Base-by-base conservation (phyloP, 2,888 invertebrate genomes). In the Odontothrips loti region DNA sequence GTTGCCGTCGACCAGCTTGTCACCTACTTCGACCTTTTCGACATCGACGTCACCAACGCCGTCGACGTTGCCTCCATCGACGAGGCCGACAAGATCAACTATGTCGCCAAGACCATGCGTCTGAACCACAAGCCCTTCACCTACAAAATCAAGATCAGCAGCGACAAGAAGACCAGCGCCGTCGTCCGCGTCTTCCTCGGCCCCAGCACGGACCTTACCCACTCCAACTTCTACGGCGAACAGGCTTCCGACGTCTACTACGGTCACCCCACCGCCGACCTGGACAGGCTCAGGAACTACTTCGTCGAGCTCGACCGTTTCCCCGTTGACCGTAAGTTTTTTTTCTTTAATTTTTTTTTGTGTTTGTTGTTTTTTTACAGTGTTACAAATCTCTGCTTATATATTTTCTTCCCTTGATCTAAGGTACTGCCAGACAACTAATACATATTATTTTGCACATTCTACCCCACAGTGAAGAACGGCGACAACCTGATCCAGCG, bases 401-500 rank as follows among this genome's bases (percentile, higher is more conserved):
- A n/a, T n/a, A n/a, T n/a, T n/a, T n/a, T n/a, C n/a, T n/a, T n/a
- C n/a, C n/a, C n/a, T n/a, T n/a, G n/a, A n/a, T n/a, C n/a, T n/a
- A n/a, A n/a, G n/a, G n/a, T n/a, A n/a, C n/a, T n/a, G n/a, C n/a
- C n/a, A n/a, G n/a, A n/a, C n/a, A n/a, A n/a, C n/a, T n/a, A n/a
- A n/a, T n/a, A 43, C 34, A 4, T 43, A 43, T 43, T 27, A 1
- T 82, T 80, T 82, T 82, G 8, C 68, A 0, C 12, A 0, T 23
- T 75, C 68, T 27, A 6, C 27, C 23, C 12, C 12, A 27, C 82
- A 85, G 86, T 95, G 82, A 88, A 87, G 47, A 88, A 89, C 82
- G 95, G 95, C 27, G 87, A 89, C 85, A 95, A 94, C 86, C 88
- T 89, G 20, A 90, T 95, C 84, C 89, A 91, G 47, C 92, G 94